phyloP scores from a whole-genome alignment of 2,888 invertebrate genomes.

The Euphydryas editha region DNA sequence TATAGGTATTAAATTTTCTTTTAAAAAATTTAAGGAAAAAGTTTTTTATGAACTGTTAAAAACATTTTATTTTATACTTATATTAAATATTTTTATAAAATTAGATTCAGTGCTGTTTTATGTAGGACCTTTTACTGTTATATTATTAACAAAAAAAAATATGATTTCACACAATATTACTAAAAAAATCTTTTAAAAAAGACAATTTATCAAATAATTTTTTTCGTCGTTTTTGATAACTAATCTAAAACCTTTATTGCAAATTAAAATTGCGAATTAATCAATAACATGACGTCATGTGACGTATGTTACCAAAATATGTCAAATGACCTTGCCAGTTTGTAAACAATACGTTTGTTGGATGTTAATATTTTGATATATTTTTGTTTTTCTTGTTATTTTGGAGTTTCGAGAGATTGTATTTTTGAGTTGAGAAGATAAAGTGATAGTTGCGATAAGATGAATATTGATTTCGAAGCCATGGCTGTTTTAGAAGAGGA shows the following conservation, averaged over 20 bases:
- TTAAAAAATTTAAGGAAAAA: too few relatives aligned
- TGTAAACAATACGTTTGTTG: slow-evolving; percentile 88
- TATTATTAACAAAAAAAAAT: too few relatives aligned
- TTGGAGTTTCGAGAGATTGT: slow-evolving; percentile 30
- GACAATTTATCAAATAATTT: too few relatives aligned
- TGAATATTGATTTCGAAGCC: slow-evolving; percentile 85
- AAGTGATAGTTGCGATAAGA: slow-evolving; percentile 49
- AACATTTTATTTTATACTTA: too few relatives aligned
- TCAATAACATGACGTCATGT: slow-evolving; percentile 53
- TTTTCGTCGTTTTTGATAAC: too few relatives aligned
- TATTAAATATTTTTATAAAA: too few relatives aligned
- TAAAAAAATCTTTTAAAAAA: too few relatives aligned
- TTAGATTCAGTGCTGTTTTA: too few relatives aligned
- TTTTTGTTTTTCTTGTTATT: slow-evolving; percentile 45
- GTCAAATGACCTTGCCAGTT: slow-evolving; percentile 85
- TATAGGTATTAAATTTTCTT: too few relatives aligned
- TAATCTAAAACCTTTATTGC: background rate
- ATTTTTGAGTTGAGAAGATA: slow-evolving; percentile 26
- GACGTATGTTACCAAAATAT: slow-evolving; percentile 74
- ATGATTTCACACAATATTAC: too few relatives aligned
- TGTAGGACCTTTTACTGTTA: too few relatives aligned
- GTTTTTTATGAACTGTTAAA: too few relatives aligned
- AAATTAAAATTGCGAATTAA: slow-evolving; percentile 19
- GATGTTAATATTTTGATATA: slow-evolving; percentile 48
- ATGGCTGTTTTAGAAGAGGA: slow-evolving; percentile 86